Evolutionary conservation across 2,797 vertebrate genomes (phyloP), one percentile per base, ranked within the genome.

Genomic region (Loriculus beryllinus): DNA sequence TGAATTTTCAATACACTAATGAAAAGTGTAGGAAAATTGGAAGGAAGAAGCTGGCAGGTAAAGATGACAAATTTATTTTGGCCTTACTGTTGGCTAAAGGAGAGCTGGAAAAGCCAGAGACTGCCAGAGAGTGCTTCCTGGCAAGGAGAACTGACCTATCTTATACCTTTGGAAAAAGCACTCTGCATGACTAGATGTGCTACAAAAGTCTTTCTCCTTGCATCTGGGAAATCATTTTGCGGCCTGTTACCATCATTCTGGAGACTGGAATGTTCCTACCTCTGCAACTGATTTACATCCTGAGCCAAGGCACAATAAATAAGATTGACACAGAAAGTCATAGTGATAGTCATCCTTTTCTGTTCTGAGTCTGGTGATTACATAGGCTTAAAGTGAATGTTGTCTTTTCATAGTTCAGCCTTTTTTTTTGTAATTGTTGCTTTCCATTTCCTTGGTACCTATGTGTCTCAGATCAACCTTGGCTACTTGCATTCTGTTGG

Each of bases 21-120:
- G 76, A 86, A 81, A 95, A 81, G 63, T 59, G 51, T 76, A 86
- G 94, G 92, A 95, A 95, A 96, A 72, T 69, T 91, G 94, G 93
- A 95, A 95, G 52, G 45, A 76, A 95, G 76, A 81, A 94, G 33
- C 76, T 94, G 95, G 54, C 84, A 91, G 65, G 70, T 90, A 69
- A 69, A 83, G 64, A 59, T 76, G 93, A 92, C 82, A 40, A 60
- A 93, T 95, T 78, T 92, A 39, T 88, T 94, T 91, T 95, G 86
- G 72, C 65, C 21, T 83, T 88, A 18, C 9, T 63, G 10, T 65
- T 91, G 93, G 88, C 93, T 92, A 54, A 85, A 65, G 40, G 25
- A 75, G 65, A 89, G 29, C 22, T 86, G 69, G 88, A 95, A 93
- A 90, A 74, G 56, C 29, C 2, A 12, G 68, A 92, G 54, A 22